These are phyloP conservation scores for Gadopsis marmoratus DNA, from an alignment of 2,797 vertebrate genomes.

Conservation along the genomic window DNA sequence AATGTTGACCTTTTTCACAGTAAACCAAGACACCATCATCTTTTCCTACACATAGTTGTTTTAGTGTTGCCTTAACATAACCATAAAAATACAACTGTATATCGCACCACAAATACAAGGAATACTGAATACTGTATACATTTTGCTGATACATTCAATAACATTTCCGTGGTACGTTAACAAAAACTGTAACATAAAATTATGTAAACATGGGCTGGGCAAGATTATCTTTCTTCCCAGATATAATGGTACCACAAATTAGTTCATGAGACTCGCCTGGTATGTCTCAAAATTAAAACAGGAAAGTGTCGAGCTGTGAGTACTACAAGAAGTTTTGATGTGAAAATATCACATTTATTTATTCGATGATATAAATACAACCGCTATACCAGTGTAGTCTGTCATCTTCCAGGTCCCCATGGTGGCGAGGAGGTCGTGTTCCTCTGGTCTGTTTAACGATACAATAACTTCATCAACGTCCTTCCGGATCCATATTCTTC, in stretches of 20 bases:
- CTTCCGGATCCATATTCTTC: too few species aligned
- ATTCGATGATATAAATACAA: too few species aligned
- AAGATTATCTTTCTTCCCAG: neutral
- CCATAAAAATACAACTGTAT: neutral
- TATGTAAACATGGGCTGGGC: neutral
- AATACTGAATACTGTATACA: neutral
- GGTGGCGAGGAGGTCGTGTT: too few species aligned
- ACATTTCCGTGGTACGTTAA: neutral
- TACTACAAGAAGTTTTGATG: neutral
- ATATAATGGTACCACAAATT: neutral
- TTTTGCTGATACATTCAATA: neutral
- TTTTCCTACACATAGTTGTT: neutral
- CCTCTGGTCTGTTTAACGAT: too few species aligned
- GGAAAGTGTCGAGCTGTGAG: neutral
- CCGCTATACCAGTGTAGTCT: too few species aligned
- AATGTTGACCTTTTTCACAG: neutral
- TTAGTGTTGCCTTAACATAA: too few species aligned
- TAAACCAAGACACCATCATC: neutral
- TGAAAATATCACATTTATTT: neutral
- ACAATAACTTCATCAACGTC: too few species aligned
- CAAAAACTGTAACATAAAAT: neutral
- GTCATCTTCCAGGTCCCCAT: too few species aligned
- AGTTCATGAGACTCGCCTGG: neutral
- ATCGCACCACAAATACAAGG: neutral
- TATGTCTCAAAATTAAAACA: neutral